Conservation (phyloP, 2,113 vertebrate genomes). For the Etheostoma spectabile region DNA sequence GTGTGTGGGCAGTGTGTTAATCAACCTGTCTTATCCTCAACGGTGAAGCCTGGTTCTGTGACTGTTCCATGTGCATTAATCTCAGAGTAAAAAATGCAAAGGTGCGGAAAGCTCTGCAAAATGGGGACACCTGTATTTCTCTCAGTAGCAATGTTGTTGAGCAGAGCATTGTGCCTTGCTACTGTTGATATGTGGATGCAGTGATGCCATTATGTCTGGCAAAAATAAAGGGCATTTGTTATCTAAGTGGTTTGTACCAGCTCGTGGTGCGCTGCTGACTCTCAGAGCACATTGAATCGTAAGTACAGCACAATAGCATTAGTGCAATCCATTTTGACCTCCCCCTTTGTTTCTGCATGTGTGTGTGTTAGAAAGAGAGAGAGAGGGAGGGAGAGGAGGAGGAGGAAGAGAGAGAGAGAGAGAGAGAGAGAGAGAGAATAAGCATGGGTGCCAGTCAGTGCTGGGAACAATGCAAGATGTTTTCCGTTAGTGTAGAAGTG, state of each 20-base stretch:
- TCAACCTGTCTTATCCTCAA: background rate
- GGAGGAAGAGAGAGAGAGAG: too few relatives aligned
- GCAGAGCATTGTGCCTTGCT: constrained; percentile 17
- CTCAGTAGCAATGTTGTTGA: background rate
- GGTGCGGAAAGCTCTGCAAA: constrained; percentile 8
- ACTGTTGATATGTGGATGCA: constrained; percentile 13
- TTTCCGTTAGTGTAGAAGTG: constrained; percentile 11
- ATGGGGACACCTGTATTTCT: background rate
- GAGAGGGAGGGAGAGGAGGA: too few relatives aligned
- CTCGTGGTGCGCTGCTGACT: constrained; percentile 42
- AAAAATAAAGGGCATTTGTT: constrained; percentile 40
- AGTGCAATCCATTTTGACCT: constrained; percentile 73
- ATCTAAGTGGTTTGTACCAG: constrained; percentile 45
- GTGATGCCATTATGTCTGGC: constrained; percentile 9
- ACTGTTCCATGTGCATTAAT: too few relatives aligned
- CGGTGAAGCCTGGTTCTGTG: background rate
- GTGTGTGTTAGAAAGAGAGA: background rate
- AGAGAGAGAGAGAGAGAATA: constrained; percentile 4
- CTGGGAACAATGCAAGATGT: constrained; percentile 26
- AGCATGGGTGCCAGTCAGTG: constrained; percentile 15
- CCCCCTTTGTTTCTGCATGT: constrained; percentile 3
- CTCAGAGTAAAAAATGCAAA: background rate
- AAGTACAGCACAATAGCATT: constrained; percentile 54
- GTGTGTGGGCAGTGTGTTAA: constrained; percentile 5
- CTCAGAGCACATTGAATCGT: constrained; percentile 50